Percentiles rank a stretch among this genome's conserved stretches.
Conservation (phyloP, 2,797 vertebrate species). For the Champsocephalus gunnari region DNA sequence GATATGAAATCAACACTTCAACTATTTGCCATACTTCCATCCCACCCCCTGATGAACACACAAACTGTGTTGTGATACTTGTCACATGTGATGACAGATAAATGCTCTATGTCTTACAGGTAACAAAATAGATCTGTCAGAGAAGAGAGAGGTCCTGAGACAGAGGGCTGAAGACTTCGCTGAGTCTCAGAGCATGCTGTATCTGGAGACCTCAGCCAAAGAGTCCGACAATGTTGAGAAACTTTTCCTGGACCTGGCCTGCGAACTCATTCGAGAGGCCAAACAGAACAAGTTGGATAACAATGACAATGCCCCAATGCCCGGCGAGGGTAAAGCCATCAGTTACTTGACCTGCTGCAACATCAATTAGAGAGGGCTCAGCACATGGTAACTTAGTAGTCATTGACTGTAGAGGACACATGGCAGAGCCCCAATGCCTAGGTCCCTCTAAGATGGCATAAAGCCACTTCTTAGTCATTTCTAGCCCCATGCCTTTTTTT, state of each 20-base stretch:
- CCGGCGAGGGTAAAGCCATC: slow-evolving; percentile 97
- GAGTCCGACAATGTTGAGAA: slow-evolving; percentile 99
- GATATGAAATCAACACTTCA: too few relatives aligned
- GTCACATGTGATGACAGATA: background rate
- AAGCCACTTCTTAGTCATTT: slow-evolving; percentile 75
- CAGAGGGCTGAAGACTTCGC: slow-evolving; percentile 98
- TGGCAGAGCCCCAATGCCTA: slow-evolving; percentile 73
- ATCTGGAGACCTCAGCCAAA: slow-evolving; percentile 98
- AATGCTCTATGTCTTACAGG: slow-evolving; percentile 78
- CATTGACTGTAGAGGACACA: slow-evolving; percentile 66
- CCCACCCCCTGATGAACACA: slow-evolving; percentile 24
- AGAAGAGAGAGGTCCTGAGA: slow-evolving; percentile 95
- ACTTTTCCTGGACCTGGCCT: slow-evolving; percentile 98
- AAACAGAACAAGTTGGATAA: slow-evolving; percentile 98
- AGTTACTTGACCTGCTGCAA: slow-evolving; percentile 99
- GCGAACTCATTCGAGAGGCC: slow-evolving; percentile 95
- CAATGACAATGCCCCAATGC: slow-evolving; percentile 95
- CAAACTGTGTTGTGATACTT: background rate
- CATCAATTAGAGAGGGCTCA: slow-evolving; percentile 87
- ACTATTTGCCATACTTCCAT: background rate
- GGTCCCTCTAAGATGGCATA: slow-evolving; percentile 73
- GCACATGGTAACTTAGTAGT: slow-evolving; percentile 57
- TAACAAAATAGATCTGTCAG: slow-evolving; percentile 98
- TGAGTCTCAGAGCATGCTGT: slow-evolving; percentile 96
- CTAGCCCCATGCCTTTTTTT: slow-evolving; percentile 73